Percentiles rank a stretch among this genome's conserved stretches.
Evolutionary conservation across 2,797 vertebrate species (phyloP).

Genomic region (Rhynchotus rufescens): DNA sequence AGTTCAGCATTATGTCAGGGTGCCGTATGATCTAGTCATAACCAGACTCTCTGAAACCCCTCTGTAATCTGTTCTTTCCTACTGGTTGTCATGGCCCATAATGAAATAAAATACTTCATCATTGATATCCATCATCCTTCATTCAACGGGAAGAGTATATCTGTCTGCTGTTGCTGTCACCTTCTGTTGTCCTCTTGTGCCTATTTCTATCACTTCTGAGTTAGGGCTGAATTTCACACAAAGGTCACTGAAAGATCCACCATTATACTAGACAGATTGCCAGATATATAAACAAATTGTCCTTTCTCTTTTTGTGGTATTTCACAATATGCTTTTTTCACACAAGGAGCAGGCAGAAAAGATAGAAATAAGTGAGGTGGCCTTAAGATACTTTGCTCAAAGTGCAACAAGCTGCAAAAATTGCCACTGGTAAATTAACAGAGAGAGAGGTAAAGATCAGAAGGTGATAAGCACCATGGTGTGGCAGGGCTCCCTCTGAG

Average conservation of each 20-base stretch:
- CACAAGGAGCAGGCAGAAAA: not conserved
- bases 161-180: slow-evolving; percentile 35
- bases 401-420: not conserved
- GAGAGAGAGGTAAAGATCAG: not conserved
- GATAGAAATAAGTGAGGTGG: not conserved
- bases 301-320: not conserved
- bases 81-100: not conserved
- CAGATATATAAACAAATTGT: slow-evolving; percentile 19
- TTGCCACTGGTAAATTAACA: not conserved
- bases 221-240: not conserved
- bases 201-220: not conserved
- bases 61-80: slow-evolving; percentile 43
- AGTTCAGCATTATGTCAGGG: slow-evolving; percentile 29
- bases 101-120: slow-evolving; percentile 58
- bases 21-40: slow-evolving; percentile 48
- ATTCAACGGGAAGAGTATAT: slow-evolving; percentile 46
- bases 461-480: not conserved
- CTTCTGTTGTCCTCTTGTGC: not conserved
- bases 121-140: slow-evolving; percentile 53
- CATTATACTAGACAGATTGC: not conserved
- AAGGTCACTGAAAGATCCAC: slow-evolving; percentile 15
- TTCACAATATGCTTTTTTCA: not conserved
- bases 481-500: not conserved
- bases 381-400: not conserved
- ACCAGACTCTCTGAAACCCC: slow-evolving; percentile 31